Base-by-base conservation (phyloP, 2,113 vertebrate species). In the Larimichthys crocea region DNA sequence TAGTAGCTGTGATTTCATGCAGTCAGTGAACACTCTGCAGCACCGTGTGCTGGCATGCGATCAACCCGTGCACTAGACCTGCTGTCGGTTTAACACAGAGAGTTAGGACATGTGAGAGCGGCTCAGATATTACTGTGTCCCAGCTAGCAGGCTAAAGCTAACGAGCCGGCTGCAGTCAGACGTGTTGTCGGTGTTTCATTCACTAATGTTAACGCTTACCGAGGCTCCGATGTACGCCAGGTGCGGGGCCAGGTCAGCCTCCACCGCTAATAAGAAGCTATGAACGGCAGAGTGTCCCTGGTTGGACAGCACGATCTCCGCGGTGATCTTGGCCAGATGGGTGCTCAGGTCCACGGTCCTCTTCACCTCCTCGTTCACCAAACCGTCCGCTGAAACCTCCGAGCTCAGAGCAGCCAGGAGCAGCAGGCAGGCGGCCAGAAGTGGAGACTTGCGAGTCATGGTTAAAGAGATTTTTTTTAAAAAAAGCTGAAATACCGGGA, bases 241-340 rank as follows among this genome's bases (percentile, higher is more conserved):
- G 19, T 95, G 96, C 1, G 92, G 92, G 74, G 92, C 96, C 82
- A 99, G 92, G 50, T 96, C 96, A 0, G 95, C 94, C 81, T 99
- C 98, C 84, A 99, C 91, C 0, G 96, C 97, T 59, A 99, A 77
- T 0, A 96, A 83, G 88, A 99, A 98, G 76, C 93, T 80, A 1
- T 95, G 70, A 15, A 92, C 96, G 1, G 95, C 81, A 1, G 94
- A 90, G 3, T 86, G 50, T 3, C 96, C 94, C 20, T 95, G 83
- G 76, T 99, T 97, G 44, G 92, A 93, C 65, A 99, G 86, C 44
- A 93, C 95, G 35, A 99, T 93, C 84, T 98, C 98, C 15, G 95
- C 91, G 49, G 97, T 97, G 75, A 97, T 96, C 83, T 99, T 99
- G 49, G 98, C 98, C 71, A 99, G 91, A 90, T 99, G 98, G 24